phyloP scores from a whole-genome alignment of 2,888 invertebrate species.

The Eristalis intricaria region DNA sequence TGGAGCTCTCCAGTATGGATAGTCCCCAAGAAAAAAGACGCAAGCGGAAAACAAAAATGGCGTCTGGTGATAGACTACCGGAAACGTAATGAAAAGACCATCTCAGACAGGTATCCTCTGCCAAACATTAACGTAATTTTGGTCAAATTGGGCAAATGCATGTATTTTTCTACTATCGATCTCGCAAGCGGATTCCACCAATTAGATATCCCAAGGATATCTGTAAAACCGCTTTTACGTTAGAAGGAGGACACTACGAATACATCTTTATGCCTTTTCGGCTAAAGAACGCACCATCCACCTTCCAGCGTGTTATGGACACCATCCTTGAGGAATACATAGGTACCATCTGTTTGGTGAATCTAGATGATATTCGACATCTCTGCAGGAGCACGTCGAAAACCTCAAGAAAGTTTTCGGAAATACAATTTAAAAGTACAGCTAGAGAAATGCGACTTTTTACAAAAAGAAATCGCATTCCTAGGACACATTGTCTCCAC shows the following conservation, averaged over 20 bases:
- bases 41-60: too few species aligned
- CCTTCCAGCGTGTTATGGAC: slow-evolving; percentile 16
- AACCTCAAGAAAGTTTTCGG: slow-evolving; percentile 8
- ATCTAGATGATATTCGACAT: slow-evolving; percentile 20
- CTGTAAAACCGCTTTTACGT: slow-evolving; percentile 15
- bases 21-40: too few species aligned
- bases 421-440: slow-evolving; percentile 8
- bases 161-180: not conserved
- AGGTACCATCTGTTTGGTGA: not conserved
- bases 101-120: too few species aligned
- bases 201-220: slow-evolving; percentile 24
- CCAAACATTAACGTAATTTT: too few species aligned
- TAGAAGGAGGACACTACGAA: slow-evolving; percentile 14
- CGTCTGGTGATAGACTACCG: too few species aligned
- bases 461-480: slow-evolving; percentile 11
- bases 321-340: too few species aligned
- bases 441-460: slow-evolving; percentile 13
- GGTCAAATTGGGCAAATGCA: too few species aligned
- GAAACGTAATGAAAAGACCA: too few species aligned
- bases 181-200: too few species aligned
- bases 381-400: slow-evolving; percentile 16
- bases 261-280: slow-evolving; percentile 20
- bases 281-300: too few species aligned
- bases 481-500: not conserved
- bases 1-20: too few species aligned